Conservation (phyloP, 2,888 invertebrate species). For the Epistrophella euchroma region DNA sequence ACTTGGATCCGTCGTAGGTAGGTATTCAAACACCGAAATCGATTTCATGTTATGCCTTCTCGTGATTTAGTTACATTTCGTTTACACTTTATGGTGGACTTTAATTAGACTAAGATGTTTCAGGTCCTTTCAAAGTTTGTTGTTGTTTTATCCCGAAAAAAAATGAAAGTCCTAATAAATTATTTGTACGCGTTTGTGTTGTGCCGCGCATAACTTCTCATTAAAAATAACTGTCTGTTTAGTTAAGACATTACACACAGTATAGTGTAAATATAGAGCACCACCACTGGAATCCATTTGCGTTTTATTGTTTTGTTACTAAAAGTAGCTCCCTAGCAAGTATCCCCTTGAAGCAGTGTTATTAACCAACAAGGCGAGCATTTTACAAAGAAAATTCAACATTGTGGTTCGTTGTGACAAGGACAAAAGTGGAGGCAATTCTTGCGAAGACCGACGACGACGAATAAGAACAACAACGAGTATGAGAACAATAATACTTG, state of each 20-base stretch:
- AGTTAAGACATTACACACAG: slow-evolving; percentile 62
- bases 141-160: neutral
- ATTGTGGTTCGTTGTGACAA: slow-evolving; percentile 29
- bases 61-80: slow-evolving; percentile 42
- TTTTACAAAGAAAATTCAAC: slow-evolving; percentile 50
- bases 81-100: slow-evolving; percentile 8
- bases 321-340: slow-evolving; percentile 26
- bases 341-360: slow-evolving; percentile 45
- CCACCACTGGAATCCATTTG: slow-evolving; percentile 58
- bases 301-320: slow-evolving; percentile 37
- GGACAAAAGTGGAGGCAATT: slow-evolving; percentile 32
- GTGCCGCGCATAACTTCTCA: slow-evolving; percentile 53
- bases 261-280: slow-evolving; percentile 61
- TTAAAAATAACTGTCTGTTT: slow-evolving; percentile 71
- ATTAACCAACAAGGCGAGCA: slow-evolving; percentile 58
- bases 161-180: slow-evolving; percentile 10
- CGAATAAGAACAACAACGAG: neutral
- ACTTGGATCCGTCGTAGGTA: slow-evolving; percentile 1
- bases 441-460: slow-evolving; percentile 19
- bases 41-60: slow-evolving; percentile 54
- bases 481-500: slow-evolving; percentile 64
- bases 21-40: slow-evolving; percentile 59
- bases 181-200: slow-evolving; percentile 46
- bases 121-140: neutral
- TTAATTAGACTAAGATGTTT: slow-evolving; percentile 38